Base-by-base conservation (phyloP, 1,140 invertebrate species). In the Leguminivora glycinivorella region DNA sequence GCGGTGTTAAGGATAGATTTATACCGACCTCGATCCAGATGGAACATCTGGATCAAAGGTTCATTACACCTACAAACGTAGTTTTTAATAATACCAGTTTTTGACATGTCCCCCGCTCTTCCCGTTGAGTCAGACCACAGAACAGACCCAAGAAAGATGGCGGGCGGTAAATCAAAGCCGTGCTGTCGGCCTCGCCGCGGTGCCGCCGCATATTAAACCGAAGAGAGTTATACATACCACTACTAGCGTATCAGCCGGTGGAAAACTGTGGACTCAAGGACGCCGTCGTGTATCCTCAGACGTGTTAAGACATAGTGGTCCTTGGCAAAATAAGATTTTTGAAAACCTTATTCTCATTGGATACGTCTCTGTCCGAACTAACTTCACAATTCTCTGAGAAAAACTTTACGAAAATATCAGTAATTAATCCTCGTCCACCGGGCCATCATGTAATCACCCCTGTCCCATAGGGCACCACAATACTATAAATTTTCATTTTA, bases 131-230 rank as follows among this genome's bases (percentile, higher is more conserved):
- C 40, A 26, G 10, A 26, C 56, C 56, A 29, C 25, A 58, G 9
- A 22, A n/a, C 12, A 60, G 19, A 17, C 5, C n/a, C 24, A 26
- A 60, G 56, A 60, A 60, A 60, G 56, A 60, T 60, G 56, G 56
- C 56, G 56, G 22, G 56, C 24, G 24, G 56, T 60, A 60, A 63
- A 63, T 63, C 58, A 63, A 63, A 29, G 58, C 47, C 1, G 47
- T n/a, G 9, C 56, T 22, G 56, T 63, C 26, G 14, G 26, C 26
- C 9, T 1, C 14, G 29, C 25, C 58, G 29, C 58, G 58, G 17
- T 22, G 47, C 47, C 47, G 19, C 47, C 19, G 47, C 25, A 63
- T 63, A 63, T 63, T 63, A 63, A 63, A 29, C 58, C 19, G 19
- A 17, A 19, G 58, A 12, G 14, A 29, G 58, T 63, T 63, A 63